Percentiles rank a stretch among this genome's conserved stretches.
These are phyloP conservation scores for Galbula dea DNA, from an alignment of 2,113 vertebrate species.

Conservation along the genomic window DNA sequence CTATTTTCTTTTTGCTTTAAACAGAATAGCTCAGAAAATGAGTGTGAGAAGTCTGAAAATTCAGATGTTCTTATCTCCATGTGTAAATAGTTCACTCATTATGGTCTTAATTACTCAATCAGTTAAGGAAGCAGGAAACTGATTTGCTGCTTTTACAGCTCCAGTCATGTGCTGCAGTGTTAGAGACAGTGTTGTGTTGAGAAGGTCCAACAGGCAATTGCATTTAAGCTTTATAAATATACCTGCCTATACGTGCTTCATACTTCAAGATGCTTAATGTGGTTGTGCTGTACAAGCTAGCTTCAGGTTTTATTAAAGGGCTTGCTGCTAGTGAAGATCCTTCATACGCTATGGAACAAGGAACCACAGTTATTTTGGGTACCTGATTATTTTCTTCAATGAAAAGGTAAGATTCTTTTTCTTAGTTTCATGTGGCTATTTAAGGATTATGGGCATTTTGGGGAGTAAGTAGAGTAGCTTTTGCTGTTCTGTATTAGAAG, in stretches of 20 bases:
- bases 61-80: not conserved
- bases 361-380: not conserved
- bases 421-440: not conserved
- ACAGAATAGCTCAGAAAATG: not conserved
- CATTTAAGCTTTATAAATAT: not conserved
- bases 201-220: not conserved
- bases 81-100: not conserved
- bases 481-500: not conserved
- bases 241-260: accelerated
- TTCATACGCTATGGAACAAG: not conserved
- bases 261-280: not conserved
- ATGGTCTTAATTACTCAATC: not conserved
- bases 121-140: not conserved
- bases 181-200: not conserved
- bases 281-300: not conserved
- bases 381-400: not conserved
- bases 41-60: not conserved
- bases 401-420: constrained; percentile 21
- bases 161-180: accelerated
- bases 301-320: not conserved
- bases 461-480: not conserved
- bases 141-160: not conserved
- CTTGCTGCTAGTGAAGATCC: not conserved
- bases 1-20: not conserved
- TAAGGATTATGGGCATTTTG: not conserved